Percentiles rank a stretch among this genome's conserved stretches.
Conservation (phyloP, 2,113 vertebrate genomes). For the Mormyrus iriodes region DNA sequence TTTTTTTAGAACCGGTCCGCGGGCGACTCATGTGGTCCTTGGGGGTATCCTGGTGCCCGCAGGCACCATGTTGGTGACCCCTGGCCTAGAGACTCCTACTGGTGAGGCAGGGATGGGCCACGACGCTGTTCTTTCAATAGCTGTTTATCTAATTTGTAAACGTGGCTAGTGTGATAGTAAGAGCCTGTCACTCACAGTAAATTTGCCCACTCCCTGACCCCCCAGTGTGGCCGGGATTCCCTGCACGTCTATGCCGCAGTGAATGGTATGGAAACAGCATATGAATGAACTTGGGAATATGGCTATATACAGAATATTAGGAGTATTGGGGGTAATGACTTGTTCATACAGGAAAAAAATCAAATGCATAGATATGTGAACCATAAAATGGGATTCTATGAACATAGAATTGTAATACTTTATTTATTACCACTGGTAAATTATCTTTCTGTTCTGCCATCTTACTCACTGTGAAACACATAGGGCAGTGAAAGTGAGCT, state of each 20-base stretch:
- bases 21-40: too few relatives aligned
- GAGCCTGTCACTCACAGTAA: not conserved
- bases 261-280: not conserved
- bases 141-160: not conserved
- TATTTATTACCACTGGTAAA: not conserved
- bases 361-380: not conserved
- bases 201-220: not conserved
- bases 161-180: not conserved
- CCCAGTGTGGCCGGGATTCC: not conserved
- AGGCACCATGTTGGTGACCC: too few relatives aligned
- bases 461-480: not conserved
- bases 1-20: too few relatives aligned
- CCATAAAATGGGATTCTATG: not conserved
- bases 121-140: not conserved
- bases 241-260: not conserved
- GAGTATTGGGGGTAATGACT: not conserved
- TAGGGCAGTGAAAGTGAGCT: not conserved
- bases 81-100: not conserved
- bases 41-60: too few relatives aligned
- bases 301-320: not conserved
- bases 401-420: not conserved
- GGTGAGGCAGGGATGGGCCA: not conserved
- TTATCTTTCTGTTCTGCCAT: not conserved
- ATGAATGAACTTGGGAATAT: too few relatives aligned
- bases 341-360: not conserved